These are phyloP conservation scores for Catostomus latipinnis DNA, from an alignment of 2,797 vertebrate species.

Conservation along the genomic window DNA sequence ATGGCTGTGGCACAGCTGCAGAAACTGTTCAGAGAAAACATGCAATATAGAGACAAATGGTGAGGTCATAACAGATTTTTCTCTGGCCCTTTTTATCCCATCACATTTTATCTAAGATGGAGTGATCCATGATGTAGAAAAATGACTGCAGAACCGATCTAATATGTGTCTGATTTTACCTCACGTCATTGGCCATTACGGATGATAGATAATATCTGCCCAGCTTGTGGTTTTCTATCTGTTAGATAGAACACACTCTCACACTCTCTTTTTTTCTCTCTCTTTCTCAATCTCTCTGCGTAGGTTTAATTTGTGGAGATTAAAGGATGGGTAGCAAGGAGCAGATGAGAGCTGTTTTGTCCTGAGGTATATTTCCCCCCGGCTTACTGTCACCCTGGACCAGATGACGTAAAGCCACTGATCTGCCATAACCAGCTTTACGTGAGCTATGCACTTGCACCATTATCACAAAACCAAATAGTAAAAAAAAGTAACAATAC, in stretches of 20 bases:
- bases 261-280: slow-evolving; percentile 25
- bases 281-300: slow-evolving; percentile 55
- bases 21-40: slow-evolving; percentile 18
- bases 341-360: slow-evolving; percentile 67
- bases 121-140: slow-evolving; percentile 30
- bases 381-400: slow-evolving; percentile 64
- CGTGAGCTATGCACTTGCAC: slow-evolving; percentile 25
- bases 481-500: neutral
- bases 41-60: slow-evolving; percentile 47
- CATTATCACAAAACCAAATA: slow-evolving; percentile 5
- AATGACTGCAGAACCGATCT: slow-evolving; percentile 31
- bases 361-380: slow-evolving; percentile 65
- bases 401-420: slow-evolving; percentile 61
- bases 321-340: slow-evolving; percentile 68
- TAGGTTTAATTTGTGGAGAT: slow-evolving; percentile 78
- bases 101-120: slow-evolving; percentile 19
- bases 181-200: slow-evolving; percentile 36
- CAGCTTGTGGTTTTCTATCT: neutral
- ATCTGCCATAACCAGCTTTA: slow-evolving; percentile 34
- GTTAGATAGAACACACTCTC: neutral
- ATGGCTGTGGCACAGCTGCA: slow-evolving; percentile 29
- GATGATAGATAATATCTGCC: slow-evolving; percentile 33
- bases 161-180: slow-evolving; percentile 36
- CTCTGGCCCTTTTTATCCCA: slow-evolving; percentile 26
- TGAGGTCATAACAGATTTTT: slow-evolving; percentile 31